Evolutionary conservation across 64 coral and sea anemone genomes (phyloP), one percentile per base, ranked within the genome.

Genomic region (Platygyra sinensis): DNA sequence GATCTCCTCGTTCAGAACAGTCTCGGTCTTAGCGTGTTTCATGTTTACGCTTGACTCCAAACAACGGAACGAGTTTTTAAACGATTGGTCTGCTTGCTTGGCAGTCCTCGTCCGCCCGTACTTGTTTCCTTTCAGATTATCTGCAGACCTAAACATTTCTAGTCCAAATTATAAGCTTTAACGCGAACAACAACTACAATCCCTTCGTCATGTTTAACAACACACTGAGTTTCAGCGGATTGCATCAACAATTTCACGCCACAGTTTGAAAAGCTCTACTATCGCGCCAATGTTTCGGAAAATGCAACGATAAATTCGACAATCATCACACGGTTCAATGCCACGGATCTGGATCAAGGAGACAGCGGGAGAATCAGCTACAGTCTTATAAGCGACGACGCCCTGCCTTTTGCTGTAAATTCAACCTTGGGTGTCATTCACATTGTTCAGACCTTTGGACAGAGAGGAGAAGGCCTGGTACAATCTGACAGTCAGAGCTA

Each of bases 401-500:
- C 18, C 30, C 38, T 92, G 62, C 90, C 90, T 25, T 92, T 92
- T 52, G 42, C 49, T 77, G 39, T 92, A 8, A 85, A 92, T 55
- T 32, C 90, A 5, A 49, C 86, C 11, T 77, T 73, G 20, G 90
- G 90, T 1, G 82, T 86, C 64, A 24, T 92, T 31, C 90, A 74
- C 69, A 69, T 65, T 57, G 49, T 20, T n/a, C 28, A 64, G 38
- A 31, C 25, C 32, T 17, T 65, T 92, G 62, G 73, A 92, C 65
- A 81, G 90, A 42, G 90, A 92, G 11, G 65, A 60, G 18, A 46
- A 86, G 28, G 49, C 73, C 6, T 15, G 75, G 51, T 92, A 92
- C 81, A 92, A 92, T 78, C 33, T 92, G 3, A 92, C 80, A 17
- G 18, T 92, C 19, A 92, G 3, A 69, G 90, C 90, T 9, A 92